phyloP scores from a whole-genome alignment of 2,113 vertebrate genomes.

The Coregonus clupeaformis region DNA sequence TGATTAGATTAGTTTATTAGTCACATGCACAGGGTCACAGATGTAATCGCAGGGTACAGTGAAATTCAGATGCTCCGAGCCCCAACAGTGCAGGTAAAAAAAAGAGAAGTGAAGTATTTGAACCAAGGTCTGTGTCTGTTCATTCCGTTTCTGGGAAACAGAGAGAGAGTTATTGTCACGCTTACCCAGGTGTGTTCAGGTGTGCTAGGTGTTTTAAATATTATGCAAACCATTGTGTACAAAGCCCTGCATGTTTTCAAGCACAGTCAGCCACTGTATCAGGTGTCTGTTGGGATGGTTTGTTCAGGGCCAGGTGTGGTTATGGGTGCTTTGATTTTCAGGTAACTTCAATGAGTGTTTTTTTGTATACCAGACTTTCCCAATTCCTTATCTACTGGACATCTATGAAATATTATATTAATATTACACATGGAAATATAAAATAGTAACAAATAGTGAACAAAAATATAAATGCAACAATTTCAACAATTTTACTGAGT shows the following conservation, averaged over 20 bases:
- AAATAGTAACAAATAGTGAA: background rate
- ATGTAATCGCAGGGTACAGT: no score
- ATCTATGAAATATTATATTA: no score
- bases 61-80: no score
- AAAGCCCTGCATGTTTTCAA: background rate
- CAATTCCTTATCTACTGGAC: no score
- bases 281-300: background rate
- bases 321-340: background rate
- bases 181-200: background rate
- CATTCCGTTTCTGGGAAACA: background rate
- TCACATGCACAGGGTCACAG: no score
- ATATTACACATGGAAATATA: no score
- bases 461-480: background rate
- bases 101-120: no score
- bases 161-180: background rate
- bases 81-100: no score
- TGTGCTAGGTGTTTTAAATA: conserved; percentile 8
- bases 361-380: background rate
- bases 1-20: no score
- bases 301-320: background rate
- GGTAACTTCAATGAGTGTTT: background rate
- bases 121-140: background rate
- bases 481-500: no score
- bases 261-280: background rate
- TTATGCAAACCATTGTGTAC: conserved; percentile 13